A percentile compares a stretch with the other conserved stretches of the same genome.
phyloP scores from a whole-genome alignment of 2,888 invertebrate species.

The Drosophila engyochracea region DNA sequence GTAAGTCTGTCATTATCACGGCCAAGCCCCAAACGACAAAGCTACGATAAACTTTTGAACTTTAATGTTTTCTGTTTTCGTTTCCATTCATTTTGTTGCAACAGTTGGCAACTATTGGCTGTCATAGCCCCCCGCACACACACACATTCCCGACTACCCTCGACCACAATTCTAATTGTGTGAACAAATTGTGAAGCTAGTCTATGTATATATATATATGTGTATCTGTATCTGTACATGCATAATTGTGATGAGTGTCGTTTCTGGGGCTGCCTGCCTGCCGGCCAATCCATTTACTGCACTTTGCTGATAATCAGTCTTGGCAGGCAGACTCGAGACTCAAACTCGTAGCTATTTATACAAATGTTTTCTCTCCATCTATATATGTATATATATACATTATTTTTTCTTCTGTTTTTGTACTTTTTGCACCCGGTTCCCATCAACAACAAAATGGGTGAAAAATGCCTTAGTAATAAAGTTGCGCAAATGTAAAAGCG shows the following conservation, averaged over 20 bases:
- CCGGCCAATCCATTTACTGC: slow-evolving; percentile 60
- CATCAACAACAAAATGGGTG: slow-evolving; percentile 10
- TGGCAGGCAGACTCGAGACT: slow-evolving; percentile 19
- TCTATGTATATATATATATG: slow-evolving; percentile 1
- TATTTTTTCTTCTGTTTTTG: slow-evolving; percentile 5
- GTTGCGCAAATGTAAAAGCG: slow-evolving; percentile 1
- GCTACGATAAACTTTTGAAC: slow-evolving; percentile 78
- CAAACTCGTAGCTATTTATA: slow-evolving; percentile 39
- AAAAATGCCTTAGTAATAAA: slow-evolving; percentile 23
- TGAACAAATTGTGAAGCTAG: slow-evolving; percentile 54
- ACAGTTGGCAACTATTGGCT: slow-evolving; percentile 49
- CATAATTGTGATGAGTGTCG: slow-evolving; percentile 57
- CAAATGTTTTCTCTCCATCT: slow-evolving; percentile 5
- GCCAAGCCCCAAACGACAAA: slow-evolving; percentile 63
- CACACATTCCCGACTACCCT: background rate
- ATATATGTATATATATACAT: background rate
- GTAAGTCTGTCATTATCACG: slow-evolving; percentile 70
- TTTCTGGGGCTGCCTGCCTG: slow-evolving; percentile 37
- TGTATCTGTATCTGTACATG: slow-evolving; percentile 2
- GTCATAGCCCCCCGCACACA: background rate
- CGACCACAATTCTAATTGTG: slow-evolving; percentile 58
- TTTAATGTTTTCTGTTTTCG: slow-evolving; percentile 35
- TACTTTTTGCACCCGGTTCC: slow-evolving; percentile 21
- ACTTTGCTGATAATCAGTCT: slow-evolving; percentile 72
- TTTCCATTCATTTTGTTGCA: slow-evolving; percentile 54